These are phyloP conservation scores for Phengaris alcon DNA, from an alignment of 2,888 invertebrate species.

Conservation along the genomic window DNA sequence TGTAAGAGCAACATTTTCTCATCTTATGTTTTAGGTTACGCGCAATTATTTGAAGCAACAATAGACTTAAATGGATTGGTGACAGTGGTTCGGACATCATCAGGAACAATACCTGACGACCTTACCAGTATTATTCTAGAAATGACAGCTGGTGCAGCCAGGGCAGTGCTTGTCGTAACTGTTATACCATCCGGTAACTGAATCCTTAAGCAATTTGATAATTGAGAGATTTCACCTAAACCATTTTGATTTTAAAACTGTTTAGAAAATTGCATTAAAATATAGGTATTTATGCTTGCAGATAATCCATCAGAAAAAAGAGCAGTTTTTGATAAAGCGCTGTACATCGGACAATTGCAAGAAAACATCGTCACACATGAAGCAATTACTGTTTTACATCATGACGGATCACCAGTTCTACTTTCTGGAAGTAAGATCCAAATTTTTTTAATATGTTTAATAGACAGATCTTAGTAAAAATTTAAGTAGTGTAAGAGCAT, in stretches of 20 bases:
- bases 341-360: constrained; percentile 54
- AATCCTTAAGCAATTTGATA: neutral
- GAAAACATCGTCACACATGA: constrained; percentile 52
- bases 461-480: too few species aligned
- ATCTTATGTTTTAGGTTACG: neutral
- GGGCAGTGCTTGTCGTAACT: neutral
- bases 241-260: neutral
- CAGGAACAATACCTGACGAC: neutral
- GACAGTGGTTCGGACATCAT: neutral
- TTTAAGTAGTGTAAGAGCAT: too few species aligned
- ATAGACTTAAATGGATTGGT: neutral
- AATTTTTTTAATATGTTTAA: too few species aligned
- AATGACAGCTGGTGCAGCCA: neutral
- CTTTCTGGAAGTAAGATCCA: constrained; percentile 48
- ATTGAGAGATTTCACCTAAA: neutral
- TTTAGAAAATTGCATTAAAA: too few species aligned
- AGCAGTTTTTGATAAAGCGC: constrained; percentile 52
- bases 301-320: constrained; percentile 32
- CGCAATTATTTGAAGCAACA: neutral
- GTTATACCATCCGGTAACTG: neutral
- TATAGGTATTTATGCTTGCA: neutral
- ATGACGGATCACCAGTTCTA: constrained; percentile 46
- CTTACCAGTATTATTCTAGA: neutral
- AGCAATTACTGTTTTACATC: constrained; percentile 49
- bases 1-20: neutral